A percentile compares a stretch with the other conserved stretches of the same genome.
These are phyloP conservation scores for Drosophila borealis DNA, from an alignment of 2,888 invertebrate genomes.

Conservation along the genomic window DNA sequence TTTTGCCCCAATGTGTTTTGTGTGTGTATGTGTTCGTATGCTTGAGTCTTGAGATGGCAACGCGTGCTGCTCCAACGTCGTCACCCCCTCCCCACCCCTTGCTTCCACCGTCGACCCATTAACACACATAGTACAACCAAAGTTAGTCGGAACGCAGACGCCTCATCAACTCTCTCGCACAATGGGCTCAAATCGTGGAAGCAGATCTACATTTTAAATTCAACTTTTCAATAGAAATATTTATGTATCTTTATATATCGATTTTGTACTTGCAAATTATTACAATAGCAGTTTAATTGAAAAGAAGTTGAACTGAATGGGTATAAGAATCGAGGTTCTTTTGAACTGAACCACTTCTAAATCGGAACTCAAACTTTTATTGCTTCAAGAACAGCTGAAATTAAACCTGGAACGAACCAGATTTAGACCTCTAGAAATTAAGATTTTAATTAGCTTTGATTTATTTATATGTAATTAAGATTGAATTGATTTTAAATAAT, in stretches of 20 bases:
- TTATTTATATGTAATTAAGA: too few species aligned
- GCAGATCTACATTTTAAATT: neutral
- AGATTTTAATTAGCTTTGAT: too few species aligned
- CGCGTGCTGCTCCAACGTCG: neutral
- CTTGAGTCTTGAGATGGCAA: conserved; percentile 28
- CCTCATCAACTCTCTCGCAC: conserved; percentile 21
- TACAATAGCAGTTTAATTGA: too few species aligned
- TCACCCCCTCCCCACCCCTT: neutral
- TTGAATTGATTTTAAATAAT: too few species aligned
- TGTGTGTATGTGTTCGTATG: conserved; percentile 9
- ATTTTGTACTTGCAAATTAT: too few species aligned
- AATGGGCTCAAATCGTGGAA: conserved; percentile 25
- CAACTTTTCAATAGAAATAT: neutral
- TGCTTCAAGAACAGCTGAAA: too few species aligned
- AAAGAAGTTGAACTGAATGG: too few species aligned
- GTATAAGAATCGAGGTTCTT: too few species aligned
- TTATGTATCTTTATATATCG: neutral
- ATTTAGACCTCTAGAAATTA: too few species aligned
- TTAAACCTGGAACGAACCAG: too few species aligned
- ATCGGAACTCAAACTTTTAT: too few species aligned
- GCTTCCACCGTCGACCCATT: conserved; percentile 39
- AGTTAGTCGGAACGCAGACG: conserved; percentile 8
- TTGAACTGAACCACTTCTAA: too few species aligned
- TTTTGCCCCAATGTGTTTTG: conserved; percentile 20
- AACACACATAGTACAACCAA: conserved; percentile 43